These are phyloP conservation scores for Polypedilum pembai DNA, from an alignment of 1,140 invertebrate species.

Conservation along the genomic window DNA sequence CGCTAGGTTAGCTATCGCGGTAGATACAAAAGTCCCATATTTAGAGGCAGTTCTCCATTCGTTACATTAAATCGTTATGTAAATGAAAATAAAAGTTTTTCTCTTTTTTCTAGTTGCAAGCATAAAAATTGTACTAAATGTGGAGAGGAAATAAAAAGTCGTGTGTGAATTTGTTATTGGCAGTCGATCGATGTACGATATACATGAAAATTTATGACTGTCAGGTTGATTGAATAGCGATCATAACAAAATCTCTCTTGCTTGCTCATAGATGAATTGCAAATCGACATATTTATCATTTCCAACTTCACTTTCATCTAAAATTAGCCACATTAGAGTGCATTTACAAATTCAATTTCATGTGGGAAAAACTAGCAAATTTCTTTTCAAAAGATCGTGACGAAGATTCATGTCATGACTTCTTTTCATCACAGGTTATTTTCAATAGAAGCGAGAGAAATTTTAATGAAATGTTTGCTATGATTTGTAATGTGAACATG, in stretches of 20 bases:
- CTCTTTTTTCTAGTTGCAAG: not conserved
- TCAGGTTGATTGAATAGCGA: not conserved
- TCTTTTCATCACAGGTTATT: not conserved
- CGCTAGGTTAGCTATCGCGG: too few species aligned
- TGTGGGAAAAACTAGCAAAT: not conserved
- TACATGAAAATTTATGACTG: slow-evolving; percentile 1
- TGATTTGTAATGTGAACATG: too few species aligned
- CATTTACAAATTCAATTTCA: not conserved
- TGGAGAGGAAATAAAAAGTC: not conserved
- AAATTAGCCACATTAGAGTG: not conserved
- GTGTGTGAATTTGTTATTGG: not conserved
- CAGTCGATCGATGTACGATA: not conserved
- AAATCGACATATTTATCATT: slow-evolving; percentile 14
- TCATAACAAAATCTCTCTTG: too few species aligned
- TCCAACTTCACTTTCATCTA: not conserved
- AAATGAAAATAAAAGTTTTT: slow-evolving; percentile 14
- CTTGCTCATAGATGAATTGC: not conserved
- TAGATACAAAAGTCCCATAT: not conserved
- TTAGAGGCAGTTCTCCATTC: not conserved
- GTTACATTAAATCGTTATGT: slow-evolving; percentile 6
- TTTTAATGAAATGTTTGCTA: too few species aligned
- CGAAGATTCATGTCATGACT: not conserved
- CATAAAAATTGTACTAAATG: too few species aligned
- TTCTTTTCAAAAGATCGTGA: slow-evolving; percentile 3
- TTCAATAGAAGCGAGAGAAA: too few species aligned